These are phyloP conservation scores for Phalacrocorax brasilianus DNA, from an alignment of 2,113 vertebrate species.

Conservation along the genomic window DNA sequence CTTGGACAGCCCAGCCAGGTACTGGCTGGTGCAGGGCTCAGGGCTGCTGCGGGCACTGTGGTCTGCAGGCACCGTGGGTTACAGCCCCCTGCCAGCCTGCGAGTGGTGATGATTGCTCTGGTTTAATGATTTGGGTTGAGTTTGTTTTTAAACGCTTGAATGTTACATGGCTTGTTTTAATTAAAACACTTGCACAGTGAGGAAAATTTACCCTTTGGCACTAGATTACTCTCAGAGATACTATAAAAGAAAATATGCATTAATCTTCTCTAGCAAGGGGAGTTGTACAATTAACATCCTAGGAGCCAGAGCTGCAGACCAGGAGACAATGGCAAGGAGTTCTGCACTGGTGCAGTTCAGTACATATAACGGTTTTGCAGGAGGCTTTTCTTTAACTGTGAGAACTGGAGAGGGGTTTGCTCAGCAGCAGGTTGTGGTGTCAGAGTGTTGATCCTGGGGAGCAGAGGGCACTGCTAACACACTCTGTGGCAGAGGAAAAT, in stretches of 20 bases:
- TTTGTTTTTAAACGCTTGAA: background rate
- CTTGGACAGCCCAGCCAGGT: accelerated
- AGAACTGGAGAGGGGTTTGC: background rate
- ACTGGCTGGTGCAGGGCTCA: background rate
- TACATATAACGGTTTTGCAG: background rate
- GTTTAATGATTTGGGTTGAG: background rate
- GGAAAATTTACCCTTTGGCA: background rate
- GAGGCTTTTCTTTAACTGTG: background rate
- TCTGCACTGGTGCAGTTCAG: background rate
- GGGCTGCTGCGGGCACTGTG: background rate
- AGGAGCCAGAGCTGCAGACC: background rate
- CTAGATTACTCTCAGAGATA: background rate
- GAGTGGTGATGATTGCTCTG: background rate
- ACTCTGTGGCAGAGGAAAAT: background rate
- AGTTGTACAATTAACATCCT: background rate
- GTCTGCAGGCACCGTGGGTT: background rate
- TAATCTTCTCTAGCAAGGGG: background rate
- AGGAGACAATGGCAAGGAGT: background rate
- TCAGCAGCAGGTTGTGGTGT: background rate
- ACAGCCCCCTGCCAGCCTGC: background rate
- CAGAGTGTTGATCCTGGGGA: background rate
- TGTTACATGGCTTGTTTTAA: background rate
- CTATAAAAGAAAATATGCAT: background rate
- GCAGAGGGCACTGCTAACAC: background rate
- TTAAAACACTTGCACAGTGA: background rate